Base-by-base conservation (phyloP, 1,140 invertebrate genomes). In the Maconellicoccus hirsutus region DNA sequence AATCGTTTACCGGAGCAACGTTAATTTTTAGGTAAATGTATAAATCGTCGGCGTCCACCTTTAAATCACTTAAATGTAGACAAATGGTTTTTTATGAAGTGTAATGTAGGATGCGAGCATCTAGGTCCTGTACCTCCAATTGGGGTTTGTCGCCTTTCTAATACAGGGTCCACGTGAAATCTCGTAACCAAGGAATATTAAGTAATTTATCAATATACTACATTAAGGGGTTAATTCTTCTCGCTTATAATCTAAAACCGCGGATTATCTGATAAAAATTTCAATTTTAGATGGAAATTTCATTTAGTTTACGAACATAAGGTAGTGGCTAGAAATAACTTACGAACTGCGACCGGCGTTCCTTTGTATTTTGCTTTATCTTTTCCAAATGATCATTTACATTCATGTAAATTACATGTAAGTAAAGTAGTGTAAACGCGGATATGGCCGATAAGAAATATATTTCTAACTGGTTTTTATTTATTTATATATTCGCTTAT, bases 21-120 rank as follows among this genome's bases (percentile, higher is more conserved):
- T 66, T 66, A 66, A 66, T 66, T 66, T 66, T 66, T 66, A 66
- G 61, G 61, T 25, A 66, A 66, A 66, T 66, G 22, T 25, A 66
- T 66, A 66, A 66, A 66, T 66, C 61, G 61, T 66, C 61, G 61
- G 61, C 22, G 22, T 66, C 61, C 61, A 66, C 25, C 22, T 66
- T 66, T 26, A 66, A 25, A 66, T 25, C 25, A 23, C 22, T 66
- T 66, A 66, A 66, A 66, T 66, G 61, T 22, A 22, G 61, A 66
- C 61, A 66, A 66, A 66, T 66, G 61, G 61, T 23, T 26, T 25
- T 59, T 59, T 59, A 19, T 59, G 21, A 59, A 19, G 61, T 66
- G 61, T 66, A 66, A 66, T 66, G 61, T 66, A 22, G 61, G 61
- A 66, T 66, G 61, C 52, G 21, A 4, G 52, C 52, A 59, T 59